These are phyloP conservation scores for Ormyrus nitidulus DNA, from an alignment of 2,888 invertebrate genomes.

Conservation along the genomic window DNA sequence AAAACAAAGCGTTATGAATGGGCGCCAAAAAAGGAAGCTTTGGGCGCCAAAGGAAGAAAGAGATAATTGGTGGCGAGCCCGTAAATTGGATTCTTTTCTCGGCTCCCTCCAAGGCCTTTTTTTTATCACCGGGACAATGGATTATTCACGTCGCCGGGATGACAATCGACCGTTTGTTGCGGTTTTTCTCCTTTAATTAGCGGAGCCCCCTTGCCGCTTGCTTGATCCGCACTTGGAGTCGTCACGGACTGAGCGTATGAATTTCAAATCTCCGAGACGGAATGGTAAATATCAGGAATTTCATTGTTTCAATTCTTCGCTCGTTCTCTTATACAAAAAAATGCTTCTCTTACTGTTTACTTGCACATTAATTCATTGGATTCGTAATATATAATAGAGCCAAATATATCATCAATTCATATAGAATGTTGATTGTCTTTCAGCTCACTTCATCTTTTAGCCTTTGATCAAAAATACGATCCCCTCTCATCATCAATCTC, in stretches of 20 bases:
- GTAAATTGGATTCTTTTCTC: conserved; percentile 16
- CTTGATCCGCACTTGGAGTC: not conserved
- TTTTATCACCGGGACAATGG: conserved; percentile 11
- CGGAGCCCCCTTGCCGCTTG: not conserved
- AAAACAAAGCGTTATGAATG: conserved; percentile 28
- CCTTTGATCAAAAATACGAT: too few species aligned
- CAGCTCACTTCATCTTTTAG: too few species aligned
- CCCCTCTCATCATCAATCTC: too few species aligned
- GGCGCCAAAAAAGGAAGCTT: not conserved
- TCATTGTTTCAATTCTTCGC: not conserved
- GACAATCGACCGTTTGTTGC: not conserved
- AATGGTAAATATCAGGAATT: too few species aligned
- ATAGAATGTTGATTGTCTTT: too few species aligned
- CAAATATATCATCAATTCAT: too few species aligned
- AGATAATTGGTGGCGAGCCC: conserved; percentile 9
- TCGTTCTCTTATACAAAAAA: not conserved
- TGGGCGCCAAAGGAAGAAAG: not conserved
- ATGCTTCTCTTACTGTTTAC: too few species aligned
- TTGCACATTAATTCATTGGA: too few species aligned
- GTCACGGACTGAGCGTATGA: not conserved
- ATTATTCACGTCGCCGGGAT: conserved; percentile 5
- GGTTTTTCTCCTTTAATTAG: conserved; percentile 26
- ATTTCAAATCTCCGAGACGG: too few species aligned
- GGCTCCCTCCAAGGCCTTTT: not conserved
- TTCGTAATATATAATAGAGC: too few species aligned